These are phyloP conservation scores for Ciconia stormi DNA, from an alignment of 2,113 vertebrate species.

Conservation along the genomic window DNA sequence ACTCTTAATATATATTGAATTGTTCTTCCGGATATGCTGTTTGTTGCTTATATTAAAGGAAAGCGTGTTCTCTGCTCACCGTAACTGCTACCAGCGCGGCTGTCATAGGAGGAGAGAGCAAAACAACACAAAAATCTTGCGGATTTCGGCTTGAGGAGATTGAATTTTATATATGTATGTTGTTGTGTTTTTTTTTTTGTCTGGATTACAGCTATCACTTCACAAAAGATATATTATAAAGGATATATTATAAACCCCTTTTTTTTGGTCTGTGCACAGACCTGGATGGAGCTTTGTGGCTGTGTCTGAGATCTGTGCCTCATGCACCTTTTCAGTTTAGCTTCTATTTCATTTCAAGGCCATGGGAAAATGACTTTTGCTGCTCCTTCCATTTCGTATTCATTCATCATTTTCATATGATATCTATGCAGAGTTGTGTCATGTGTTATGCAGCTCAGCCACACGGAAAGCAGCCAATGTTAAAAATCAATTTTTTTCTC, in stretches of 20 bases:
- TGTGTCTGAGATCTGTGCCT: neutral
- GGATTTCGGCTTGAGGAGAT: neutral
- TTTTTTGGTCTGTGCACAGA: neutral
- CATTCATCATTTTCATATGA: constrained; percentile 21
- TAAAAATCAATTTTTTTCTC: constrained; percentile 13
- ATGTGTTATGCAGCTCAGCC: constrained; percentile 19
- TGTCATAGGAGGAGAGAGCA: neutral
- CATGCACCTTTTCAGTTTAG: neutral
- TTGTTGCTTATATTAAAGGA: neutral
- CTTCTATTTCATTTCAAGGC: neutral
- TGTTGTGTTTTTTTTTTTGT: neutral
- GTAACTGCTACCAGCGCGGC: accelerated
- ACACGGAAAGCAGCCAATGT: neutral
- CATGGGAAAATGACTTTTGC: neutral
- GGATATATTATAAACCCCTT: no score
- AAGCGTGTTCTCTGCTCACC: neutral
- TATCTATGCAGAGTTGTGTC: neutral
- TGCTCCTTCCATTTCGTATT: neutral
- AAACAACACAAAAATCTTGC: neutral
- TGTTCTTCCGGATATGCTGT: neutral
- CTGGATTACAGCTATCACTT: neutral
- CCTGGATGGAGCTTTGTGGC: neutral
- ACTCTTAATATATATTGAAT: no score
- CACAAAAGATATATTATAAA: neutral
- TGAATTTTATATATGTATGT: neutral